These are phyloP conservation scores for Nymphalis c-album DNA, from an alignment of 2,888 invertebrate genomes.

Conservation along the genomic window DNA sequence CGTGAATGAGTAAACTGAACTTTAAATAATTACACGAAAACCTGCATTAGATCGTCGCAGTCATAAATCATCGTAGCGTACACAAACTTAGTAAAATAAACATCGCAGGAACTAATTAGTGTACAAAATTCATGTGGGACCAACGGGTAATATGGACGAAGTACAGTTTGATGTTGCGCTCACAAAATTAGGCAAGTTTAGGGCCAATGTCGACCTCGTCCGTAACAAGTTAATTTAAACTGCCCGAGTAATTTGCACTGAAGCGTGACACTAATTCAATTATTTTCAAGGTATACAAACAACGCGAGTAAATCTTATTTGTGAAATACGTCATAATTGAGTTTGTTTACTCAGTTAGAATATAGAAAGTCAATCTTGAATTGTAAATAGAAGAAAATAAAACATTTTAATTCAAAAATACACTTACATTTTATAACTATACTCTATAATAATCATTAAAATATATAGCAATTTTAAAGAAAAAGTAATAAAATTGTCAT, in stretches of 20 bases:
- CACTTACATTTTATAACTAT: no score
- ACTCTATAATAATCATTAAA: no score
- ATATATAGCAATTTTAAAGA: no score
- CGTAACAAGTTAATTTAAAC: conserved; percentile 79
- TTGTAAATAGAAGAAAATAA: no score
- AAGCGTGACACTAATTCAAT: conserved; percentile 78
- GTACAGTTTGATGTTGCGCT: conserved; percentile 79
- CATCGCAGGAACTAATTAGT: conserved; percentile 77
- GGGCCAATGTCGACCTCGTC: conserved; percentile 73
- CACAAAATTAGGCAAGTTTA: conserved; percentile 80
- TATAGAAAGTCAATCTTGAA: no score
- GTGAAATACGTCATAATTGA: conserved; percentile 18
- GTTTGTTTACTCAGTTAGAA: no score
- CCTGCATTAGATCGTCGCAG: conserved; percentile 46
- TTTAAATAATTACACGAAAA: conserved; percentile 8
- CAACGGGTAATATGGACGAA: conserved; percentile 74
- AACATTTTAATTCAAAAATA: no score
- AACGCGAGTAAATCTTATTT: conserved; percentile 39
- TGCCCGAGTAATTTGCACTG: conserved; percentile 74
- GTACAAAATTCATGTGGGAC: conserved; percentile 79
- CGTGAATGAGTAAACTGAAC: background rate
- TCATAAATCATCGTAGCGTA: conserved; percentile 72
- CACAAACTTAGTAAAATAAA: conserved; percentile 76
- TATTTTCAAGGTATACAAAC: conserved; percentile 73
- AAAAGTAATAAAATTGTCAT: no score